These are phyloP conservation scores for Microcebus lehilahytsara DNA, from an alignment of 2,113 vertebrate genomes.

Conservation along the genomic window DNA sequence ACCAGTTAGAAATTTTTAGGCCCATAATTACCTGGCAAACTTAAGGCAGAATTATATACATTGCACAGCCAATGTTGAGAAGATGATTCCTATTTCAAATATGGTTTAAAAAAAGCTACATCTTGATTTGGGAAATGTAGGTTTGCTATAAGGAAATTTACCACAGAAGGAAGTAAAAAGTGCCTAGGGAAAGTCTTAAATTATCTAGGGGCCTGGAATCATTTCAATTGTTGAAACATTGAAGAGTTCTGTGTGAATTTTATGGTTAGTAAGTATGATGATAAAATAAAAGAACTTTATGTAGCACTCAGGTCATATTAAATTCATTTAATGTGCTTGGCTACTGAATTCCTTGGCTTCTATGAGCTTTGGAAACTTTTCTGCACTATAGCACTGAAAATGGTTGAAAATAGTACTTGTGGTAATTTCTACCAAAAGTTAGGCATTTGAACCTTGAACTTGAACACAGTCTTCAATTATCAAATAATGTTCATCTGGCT, in stretches of 20 bases:
- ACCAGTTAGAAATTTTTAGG: slow-evolving; percentile 1
- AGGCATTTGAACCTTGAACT: background rate
- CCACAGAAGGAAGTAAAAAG: background rate
- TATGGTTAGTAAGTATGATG: background rate
- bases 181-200: background rate
- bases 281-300: background rate
- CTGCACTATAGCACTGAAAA: background rate
- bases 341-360: background rate
- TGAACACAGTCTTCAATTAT: background rate
- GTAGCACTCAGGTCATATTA: background rate
- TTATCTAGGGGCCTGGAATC: background rate
- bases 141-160: background rate
- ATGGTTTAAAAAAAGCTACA: background rate
- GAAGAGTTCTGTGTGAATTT: background rate
- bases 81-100: background rate
- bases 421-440: background rate
- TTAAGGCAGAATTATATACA: background rate
- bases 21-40: background rate
- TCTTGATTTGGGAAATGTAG: background rate
- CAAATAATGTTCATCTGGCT: background rate
- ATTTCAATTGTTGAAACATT: background rate
- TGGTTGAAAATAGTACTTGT: background rate
- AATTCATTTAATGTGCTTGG: background rate
- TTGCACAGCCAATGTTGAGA: background rate
- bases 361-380: background rate